phyloP scores from a whole-genome alignment of 2,797 vertebrate species.

The Eurystomus glaucurus region DNA sequence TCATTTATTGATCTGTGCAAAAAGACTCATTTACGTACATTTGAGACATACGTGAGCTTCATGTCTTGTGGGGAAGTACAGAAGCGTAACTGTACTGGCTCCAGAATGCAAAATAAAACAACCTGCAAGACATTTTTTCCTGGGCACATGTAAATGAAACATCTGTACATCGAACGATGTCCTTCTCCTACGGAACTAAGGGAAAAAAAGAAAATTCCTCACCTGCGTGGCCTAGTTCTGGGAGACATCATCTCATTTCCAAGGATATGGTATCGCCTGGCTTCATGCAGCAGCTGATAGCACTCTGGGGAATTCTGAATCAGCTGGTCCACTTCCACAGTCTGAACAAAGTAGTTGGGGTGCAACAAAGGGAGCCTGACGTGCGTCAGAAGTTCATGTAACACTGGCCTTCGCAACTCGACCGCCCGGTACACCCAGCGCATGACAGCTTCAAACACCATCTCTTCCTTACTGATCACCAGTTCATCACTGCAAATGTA shows the following conservation, averaged over 20 bases:
- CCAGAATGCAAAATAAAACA: background rate
- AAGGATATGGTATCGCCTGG: conserved; percentile 95
- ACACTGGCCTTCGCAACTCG: conserved; percentile 89
- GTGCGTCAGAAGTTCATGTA: conserved; percentile 93
- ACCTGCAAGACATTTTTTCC: background rate
- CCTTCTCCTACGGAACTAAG: background rate
- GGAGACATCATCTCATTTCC: conserved; percentile 99
- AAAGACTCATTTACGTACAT: background rate
- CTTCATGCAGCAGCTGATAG: conserved; percentile 97
- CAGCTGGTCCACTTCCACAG: conserved; percentile 95
- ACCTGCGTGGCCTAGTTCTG: conserved; percentile 97
- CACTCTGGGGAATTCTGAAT: conserved; percentile 97
- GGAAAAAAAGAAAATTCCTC: conserved; percentile 4
- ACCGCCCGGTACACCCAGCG: conserved; percentile 94
- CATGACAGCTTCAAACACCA: conserved; percentile 97
- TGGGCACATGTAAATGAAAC: fast-evolving
- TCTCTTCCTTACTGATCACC: conserved; percentile 92
- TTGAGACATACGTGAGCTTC: background rate
- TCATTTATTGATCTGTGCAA: background rate
- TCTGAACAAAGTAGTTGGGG: conserved; percentile 99
- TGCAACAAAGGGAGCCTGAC: conserved; percentile 95
- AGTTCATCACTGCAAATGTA: conserved; percentile 94
- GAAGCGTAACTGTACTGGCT: background rate
- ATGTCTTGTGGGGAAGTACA: fast-evolving
- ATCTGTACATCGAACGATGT: fast-evolving